phyloP scores from a whole-genome alignment of 2,113 vertebrate species.

The Plecturocebus donacophilus region DNA sequence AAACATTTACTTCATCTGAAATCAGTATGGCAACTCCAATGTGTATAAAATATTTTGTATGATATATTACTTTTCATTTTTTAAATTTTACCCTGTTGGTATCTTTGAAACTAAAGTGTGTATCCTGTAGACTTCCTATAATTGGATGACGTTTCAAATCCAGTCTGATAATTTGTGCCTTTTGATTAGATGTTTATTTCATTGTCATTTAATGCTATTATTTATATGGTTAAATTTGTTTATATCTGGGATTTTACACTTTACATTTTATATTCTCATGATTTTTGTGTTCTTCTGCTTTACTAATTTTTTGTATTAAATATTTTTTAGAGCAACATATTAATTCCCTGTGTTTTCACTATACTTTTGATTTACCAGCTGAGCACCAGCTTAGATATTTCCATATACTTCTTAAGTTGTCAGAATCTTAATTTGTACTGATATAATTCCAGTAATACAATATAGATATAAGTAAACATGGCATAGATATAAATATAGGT shows the following conservation, averaged over 20 bases:
- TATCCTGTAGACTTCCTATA: not conserved
- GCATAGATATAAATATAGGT: not conserved
- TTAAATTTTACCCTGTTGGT: not conserved
- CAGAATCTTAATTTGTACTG: not conserved
- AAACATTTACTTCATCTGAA: too few species aligned
- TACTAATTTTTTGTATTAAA: not conserved
- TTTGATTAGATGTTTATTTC: not conserved
- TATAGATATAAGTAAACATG: not conserved
- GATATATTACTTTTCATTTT: not conserved
- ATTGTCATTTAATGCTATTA: not conserved
- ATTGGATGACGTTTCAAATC: not conserved
- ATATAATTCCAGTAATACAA: not conserved
- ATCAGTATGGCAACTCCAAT: too few species aligned
- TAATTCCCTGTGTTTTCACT: not conserved
- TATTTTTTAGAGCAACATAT: not conserved
- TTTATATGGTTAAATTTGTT: not conserved
- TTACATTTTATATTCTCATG: not conserved
- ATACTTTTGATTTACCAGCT: not conserved
- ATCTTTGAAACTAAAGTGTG: not conserved
- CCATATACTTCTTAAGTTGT: not conserved
- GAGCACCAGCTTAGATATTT: not conserved
- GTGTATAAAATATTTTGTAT: too few species aligned
- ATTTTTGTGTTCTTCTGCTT: not conserved
- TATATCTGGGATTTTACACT: not conserved
- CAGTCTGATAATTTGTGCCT: not conserved